Conservation (phyloP, 2,888 invertebrate species). For the Plemyria rubiginata region DNA sequence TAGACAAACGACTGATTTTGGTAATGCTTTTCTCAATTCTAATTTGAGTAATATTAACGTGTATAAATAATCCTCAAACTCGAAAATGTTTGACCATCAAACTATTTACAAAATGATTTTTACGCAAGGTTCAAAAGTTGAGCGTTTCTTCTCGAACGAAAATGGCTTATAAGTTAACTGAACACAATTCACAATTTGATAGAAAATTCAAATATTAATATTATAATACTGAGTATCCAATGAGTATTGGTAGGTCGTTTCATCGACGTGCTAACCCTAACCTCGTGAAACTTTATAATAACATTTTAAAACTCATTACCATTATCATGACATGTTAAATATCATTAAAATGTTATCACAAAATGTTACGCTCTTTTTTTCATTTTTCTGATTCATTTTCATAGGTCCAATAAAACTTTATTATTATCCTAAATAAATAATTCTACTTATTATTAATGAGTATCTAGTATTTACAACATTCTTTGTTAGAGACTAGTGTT, state of each 20-base stretch:
- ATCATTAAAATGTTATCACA: slow-evolving; percentile 47
- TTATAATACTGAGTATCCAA: slow-evolving; percentile 66
- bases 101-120: neutral
- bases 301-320: slow-evolving; percentile 28
- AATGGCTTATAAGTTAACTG: slow-evolving; percentile 33
- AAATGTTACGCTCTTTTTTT: slow-evolving; percentile 52
- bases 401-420: slow-evolving; percentile 66
- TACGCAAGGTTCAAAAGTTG: slow-evolving; percentile 39
- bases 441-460: slow-evolving; percentile 76
- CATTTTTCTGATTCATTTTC: slow-evolving; percentile 55
- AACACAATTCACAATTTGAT: slow-evolving; percentile 40
- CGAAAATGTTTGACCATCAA: neutral
- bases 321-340: neutral
- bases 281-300: slow-evolving; percentile 49
- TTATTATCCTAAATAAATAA: slow-evolving; percentile 73
- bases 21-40: neutral
- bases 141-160: slow-evolving; percentile 38
- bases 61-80: neutral
- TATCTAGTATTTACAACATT: slow-evolving; percentile 81
- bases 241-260: slow-evolving; percentile 25
- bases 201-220: slow-evolving; percentile 58
- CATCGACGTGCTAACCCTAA: slow-evolving; percentile 11
- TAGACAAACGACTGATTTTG: neutral
- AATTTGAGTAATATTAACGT: neutral
- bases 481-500: slow-evolving; percentile 77